Conservation (phyloP, 1,140 invertebrate genomes). For the Oncopodura yosiiana region DNA sequence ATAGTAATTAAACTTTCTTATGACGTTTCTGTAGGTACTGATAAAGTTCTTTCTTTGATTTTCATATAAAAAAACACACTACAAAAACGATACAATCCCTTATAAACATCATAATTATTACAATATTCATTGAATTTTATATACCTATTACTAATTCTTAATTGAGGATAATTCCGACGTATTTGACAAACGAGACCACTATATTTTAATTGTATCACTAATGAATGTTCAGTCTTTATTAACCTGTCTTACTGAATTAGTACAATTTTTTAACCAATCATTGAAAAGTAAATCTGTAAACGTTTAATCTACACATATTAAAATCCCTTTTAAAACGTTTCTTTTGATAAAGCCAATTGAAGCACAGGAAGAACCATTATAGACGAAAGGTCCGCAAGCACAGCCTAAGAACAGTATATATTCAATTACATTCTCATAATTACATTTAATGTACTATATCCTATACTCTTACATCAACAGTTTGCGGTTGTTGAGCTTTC, state of each 20-base stretch:
- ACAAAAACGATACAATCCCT: too few relatives aligned
- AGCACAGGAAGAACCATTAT: conserved; percentile 75
- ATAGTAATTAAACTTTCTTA: too few relatives aligned
- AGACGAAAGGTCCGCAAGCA: conserved; percentile 80
- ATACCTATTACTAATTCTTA: too few relatives aligned
- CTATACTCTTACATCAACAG: conserved; percentile 55
- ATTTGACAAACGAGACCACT: too few relatives aligned
- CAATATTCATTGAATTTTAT: too few relatives aligned
- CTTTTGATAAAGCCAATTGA: conserved; percentile 55
- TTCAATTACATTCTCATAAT: not conserved
- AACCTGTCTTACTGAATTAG: not conserved
- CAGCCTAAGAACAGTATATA: conserved; percentile 49
- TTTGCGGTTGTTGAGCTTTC: conserved; percentile 71
- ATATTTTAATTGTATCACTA: too few relatives aligned
- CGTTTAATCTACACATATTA: not conserved
- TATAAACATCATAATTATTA: too few relatives aligned
- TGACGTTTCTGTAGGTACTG: too few relatives aligned
- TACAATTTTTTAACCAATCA: not conserved
- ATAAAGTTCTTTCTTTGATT: too few relatives aligned
- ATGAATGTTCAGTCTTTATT: too few relatives aligned
- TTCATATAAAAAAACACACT: too few relatives aligned
- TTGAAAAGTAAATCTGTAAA: not conserved
- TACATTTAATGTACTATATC: not conserved
- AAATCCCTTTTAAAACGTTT: conserved; percentile 37
- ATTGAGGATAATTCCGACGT: too few relatives aligned